Evolutionary conservation across 2,797 vertebrate species (phyloP), one percentile per base, ranked within the genome.

Genomic region (Enteromius paludinosus): DNA sequence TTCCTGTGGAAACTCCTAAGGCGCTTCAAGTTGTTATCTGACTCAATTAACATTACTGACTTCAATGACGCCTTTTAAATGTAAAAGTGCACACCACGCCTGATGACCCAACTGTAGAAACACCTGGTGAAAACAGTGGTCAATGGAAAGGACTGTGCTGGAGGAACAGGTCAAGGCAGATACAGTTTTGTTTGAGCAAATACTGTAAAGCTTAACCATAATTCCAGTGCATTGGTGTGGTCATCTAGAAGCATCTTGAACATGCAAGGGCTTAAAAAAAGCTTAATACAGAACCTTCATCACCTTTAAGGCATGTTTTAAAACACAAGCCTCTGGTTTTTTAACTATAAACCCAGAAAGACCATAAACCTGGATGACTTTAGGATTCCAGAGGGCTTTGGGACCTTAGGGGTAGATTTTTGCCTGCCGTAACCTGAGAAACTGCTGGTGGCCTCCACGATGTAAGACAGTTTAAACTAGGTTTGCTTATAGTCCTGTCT

Each of bases 331-430:
- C 62, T 54, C 18, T 68, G 23, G 38, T n/a, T 25, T 49, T 56
- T 47, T 23, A 56, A 69, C 64, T 76, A 69, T 83, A 85, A 88
- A 82, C 28, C 28, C 41, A 20, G 47, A 45, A 14, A n/a, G 38
- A 69, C 64, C 74, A 69, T 83, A 85, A 88, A 82, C 28, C 28
- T 35, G 17, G 47, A 17, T 52, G 23, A n/a, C 54, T 82, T 47
- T 59, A 45, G 2, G 38, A 54, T 45, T 72, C 17, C 41, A 59
- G 59, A 9, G 1, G 47, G 6, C 45, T 70, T 64, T 52, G 20
- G 56, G 33, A 4, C 69, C 41, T 49, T 6, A 30, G 28, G 45
- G 61, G 1, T 61, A 3, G n/a, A 33, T 82, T 28, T 72, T 49
- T 17, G 75, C 41, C 14, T 14, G 14, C 5, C 9, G 14, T 3